A percentile compares a stretch with the other conserved stretches of the same genome.
Evolutionary conservation across 2,113 vertebrate genomes (phyloP).

Genomic region (Atrichornis clamosus): DNA sequence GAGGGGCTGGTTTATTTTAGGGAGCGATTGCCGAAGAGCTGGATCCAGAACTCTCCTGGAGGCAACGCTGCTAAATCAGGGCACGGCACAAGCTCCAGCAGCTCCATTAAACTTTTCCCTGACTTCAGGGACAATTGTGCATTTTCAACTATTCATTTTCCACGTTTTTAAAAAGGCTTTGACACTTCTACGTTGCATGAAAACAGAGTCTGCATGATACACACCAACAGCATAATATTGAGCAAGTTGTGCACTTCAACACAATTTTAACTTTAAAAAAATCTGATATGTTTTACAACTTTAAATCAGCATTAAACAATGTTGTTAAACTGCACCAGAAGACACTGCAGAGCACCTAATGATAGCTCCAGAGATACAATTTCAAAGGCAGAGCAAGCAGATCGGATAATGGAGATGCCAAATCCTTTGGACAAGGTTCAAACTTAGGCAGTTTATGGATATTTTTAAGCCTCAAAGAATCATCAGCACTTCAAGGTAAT

Average conservation of each 20-base stretch:
- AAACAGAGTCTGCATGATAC: background rate
- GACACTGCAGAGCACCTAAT: constrained; percentile 60
- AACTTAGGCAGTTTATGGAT: constrained; percentile 58
- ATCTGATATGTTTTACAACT: background rate
- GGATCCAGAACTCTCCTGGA: background rate
- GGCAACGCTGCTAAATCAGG: background rate
- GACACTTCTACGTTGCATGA: background rate
- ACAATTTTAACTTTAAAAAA: background rate
- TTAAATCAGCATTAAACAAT: background rate
- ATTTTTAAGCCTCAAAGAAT: constrained; percentile 68
- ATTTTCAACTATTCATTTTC: background rate
- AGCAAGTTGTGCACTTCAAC: background rate
- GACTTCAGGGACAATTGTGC: background rate
- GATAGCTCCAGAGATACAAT: constrained; percentile 68
- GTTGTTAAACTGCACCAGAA: constrained; percentile 1
- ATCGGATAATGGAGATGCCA: constrained; percentile 65
- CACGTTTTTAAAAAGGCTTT: background rate
- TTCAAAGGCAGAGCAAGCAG: constrained; percentile 68
- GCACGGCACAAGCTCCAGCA: background rate
- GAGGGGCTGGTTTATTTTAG: background rate
- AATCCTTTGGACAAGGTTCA: constrained; percentile 73
- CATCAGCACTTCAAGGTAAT: constrained; percentile 48
- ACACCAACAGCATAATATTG: background rate
- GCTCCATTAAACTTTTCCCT: background rate
- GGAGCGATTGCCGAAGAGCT: background rate